These are phyloP conservation scores for Pseudachorutes palmiensis DNA, from an alignment of 1,140 invertebrate genomes.

Conservation along the genomic window DNA sequence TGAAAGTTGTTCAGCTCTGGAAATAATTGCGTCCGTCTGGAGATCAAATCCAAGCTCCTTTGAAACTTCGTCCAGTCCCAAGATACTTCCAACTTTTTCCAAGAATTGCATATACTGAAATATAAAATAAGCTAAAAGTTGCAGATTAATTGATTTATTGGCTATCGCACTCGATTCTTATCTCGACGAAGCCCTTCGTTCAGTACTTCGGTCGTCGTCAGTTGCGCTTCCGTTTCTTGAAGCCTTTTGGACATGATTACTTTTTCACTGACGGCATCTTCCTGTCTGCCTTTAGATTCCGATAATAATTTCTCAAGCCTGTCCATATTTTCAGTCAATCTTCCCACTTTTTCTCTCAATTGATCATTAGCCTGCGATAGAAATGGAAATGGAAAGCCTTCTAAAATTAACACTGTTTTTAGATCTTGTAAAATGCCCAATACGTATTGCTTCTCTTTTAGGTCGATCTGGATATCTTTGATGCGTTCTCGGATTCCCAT, in stretches of 20 bases:
- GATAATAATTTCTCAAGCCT: slow-evolving; percentile 40
- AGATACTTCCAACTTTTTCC: slow-evolving; percentile 59
- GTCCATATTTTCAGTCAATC: slow-evolving; percentile 42
- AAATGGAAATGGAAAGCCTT: neutral
- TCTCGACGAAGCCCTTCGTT: slow-evolving; percentile 58
- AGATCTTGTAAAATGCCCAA: slow-evolving; percentile 35
- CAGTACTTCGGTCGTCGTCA: slow-evolving; percentile 54
- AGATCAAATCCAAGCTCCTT: slow-evolving; percentile 67
- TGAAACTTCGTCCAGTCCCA: slow-evolving; percentile 68
- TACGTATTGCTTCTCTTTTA: slow-evolving; percentile 64
- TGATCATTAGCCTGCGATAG: slow-evolving; percentile 34
- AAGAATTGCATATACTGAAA: slow-evolving; percentile 61
- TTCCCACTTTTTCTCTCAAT: slow-evolving; percentile 34
- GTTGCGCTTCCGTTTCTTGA: slow-evolving; percentile 62
- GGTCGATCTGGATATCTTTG: slow-evolving; percentile 61
- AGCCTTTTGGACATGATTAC: slow-evolving; percentile 54
- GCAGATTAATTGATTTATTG: neutral
- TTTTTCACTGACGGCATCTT: slow-evolving; percentile 54
- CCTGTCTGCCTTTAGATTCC: slow-evolving; percentile 31
- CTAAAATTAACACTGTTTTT: slow-evolving; percentile 34
- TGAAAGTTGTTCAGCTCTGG: slow-evolving; percentile 65
- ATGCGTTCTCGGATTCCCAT: slow-evolving; percentile 65
- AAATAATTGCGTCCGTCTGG: slow-evolving; percentile 65
- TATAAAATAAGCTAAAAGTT: slow-evolving; percentile 8
- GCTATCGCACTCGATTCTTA: slow-evolving; percentile 44